Percentiles rank a stretch among this genome's conserved stretches.
Conservation (phyloP, 2,113 vertebrate genomes). For the Epinephelus cyanopodus region DNA sequence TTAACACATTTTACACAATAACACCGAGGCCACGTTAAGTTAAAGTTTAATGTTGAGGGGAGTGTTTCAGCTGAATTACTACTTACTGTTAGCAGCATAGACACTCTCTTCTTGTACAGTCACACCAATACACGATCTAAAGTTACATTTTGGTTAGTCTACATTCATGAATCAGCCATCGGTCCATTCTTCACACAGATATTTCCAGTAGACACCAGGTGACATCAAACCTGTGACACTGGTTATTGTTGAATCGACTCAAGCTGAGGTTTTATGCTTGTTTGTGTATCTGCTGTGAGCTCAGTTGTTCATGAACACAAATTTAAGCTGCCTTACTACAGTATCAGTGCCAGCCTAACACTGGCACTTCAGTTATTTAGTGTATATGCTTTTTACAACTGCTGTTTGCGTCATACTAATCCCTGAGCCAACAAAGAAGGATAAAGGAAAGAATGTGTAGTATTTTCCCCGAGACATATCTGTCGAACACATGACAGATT, state of each 20-base stretch:
- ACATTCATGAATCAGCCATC: not conserved
- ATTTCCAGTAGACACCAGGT: not conserved
- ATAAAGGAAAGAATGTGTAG: constrained; percentile 46
- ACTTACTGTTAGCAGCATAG: not conserved
- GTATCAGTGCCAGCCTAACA: not conserved
- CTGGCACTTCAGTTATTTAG: not conserved
- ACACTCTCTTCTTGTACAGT: not conserved
- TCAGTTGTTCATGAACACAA: constrained; percentile 1
- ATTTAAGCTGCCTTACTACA: not conserved
- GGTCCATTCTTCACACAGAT: not conserved
- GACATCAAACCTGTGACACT: not conserved
- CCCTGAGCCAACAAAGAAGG: constrained; percentile 18
- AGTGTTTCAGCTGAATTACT: not conserved
- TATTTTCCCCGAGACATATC: not conserved
- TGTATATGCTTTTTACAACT: not conserved
- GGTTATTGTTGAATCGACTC: not conserved
- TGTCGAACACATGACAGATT: not conserved
- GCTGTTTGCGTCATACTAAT: constrained; percentile 43
- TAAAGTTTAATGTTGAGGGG: constrained; percentile 7
- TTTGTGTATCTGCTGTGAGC: constrained; percentile 6
- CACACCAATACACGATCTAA: not conserved
- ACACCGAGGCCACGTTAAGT: not conserved
- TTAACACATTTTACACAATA: constrained; percentile 1
- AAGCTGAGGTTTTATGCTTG: not conserved
- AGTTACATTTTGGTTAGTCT: not conserved